A percentile compares a stretch with the other conserved stretches of the same genome.
Conservation (phyloP, 2,113 vertebrate genomes). For the Channa argus region DNA sequence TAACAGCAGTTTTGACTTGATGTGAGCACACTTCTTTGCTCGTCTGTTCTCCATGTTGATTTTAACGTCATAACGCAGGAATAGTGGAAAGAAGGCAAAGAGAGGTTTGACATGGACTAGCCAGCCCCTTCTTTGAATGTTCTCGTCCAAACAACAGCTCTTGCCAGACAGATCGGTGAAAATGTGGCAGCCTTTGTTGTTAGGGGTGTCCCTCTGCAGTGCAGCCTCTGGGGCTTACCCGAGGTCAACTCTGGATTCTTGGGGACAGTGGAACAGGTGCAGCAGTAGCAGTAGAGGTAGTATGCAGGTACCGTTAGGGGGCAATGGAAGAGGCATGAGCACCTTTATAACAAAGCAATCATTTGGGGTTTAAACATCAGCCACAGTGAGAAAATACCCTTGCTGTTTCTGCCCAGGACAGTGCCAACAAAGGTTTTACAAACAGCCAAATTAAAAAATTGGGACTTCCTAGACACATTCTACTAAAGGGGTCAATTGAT, state of each 20-base stretch:
- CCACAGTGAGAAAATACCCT: constrained; percentile 68
- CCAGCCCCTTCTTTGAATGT: constrained; percentile 62
- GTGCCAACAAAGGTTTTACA: constrained; percentile 65
- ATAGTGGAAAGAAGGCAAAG: neutral
- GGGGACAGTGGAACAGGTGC: constrained; percentile 77
- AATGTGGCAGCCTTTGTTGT: constrained; percentile 69
- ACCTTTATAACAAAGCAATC: constrained; percentile 81
- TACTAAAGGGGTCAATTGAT: constrained; percentile 17
- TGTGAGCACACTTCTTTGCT: constrained; percentile 11
- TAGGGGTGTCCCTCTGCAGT: constrained; percentile 80
- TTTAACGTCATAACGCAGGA: neutral
- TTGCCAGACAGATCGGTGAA: constrained; percentile 79
- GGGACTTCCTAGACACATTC: constrained; percentile 26
- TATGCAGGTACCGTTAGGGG: constrained; percentile 77
- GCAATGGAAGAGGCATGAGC: constrained; percentile 80
- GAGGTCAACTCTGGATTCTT: constrained; percentile 75
- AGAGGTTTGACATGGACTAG: constrained; percentile 26
- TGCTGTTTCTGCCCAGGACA: constrained; percentile 68
- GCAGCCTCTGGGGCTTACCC: constrained; percentile 72
- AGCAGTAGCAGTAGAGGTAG: constrained; percentile 73
- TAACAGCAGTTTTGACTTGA: constrained; percentile 27
- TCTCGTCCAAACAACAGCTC: constrained; percentile 67
- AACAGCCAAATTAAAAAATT: constrained; percentile 43
- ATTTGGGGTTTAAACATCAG: constrained; percentile 78
- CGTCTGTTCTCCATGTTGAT: neutral